Base-by-base conservation (phyloP, 2,888 invertebrate genomes). In the Cynaeus angustus region DNA sequence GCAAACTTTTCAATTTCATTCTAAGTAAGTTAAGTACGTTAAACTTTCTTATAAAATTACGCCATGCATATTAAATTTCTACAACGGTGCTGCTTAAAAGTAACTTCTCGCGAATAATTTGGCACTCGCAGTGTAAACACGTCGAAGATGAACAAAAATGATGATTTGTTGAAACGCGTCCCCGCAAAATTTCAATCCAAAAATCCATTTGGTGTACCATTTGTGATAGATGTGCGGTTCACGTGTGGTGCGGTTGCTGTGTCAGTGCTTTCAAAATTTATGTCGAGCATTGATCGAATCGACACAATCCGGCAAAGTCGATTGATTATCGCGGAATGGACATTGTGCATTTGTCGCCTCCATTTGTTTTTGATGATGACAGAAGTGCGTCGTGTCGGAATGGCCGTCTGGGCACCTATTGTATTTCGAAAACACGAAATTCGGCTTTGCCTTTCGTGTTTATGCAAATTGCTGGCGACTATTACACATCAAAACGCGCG, bases 361-460 rank as follows among this genome's bases (percentile, higher is more conserved):
- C 55, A 45, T 53, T 41, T 43, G 16, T 45, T 45, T 55, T 50
- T 53, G 41, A 41, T 28, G 53, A 45, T 53, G 38, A 33, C 58
- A 21, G 13, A 28, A 65, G 21, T 30, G 52, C 26, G 43, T 43
- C 28, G 52, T 52, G 61, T 38, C 56, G 41, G 28, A 37, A 69
- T 52, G 58, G 64, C 26, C 59, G 65, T 58, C 58, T 43, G 21
- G 69, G 64, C 65, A 50, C 62, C 67, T 38, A 59, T 62, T 37
- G 59, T 59, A 62, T 70, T 59, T 62, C 53, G 59, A 55, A 70
- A 70, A 70, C 70, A 70, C 38, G 67, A 41, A 21, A 67, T 70
- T 67, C 56, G 67, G 61, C 70, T 70, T 70, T 62, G 46, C 56
- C 52, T 70, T 58, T 37, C 70, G 55, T 70, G 70, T 69, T 66